Percentiles rank a stretch among this genome's conserved stretches.
Conservation (phyloP, 2,113 vertebrate species). For the Propithecus coquereli region DNA sequence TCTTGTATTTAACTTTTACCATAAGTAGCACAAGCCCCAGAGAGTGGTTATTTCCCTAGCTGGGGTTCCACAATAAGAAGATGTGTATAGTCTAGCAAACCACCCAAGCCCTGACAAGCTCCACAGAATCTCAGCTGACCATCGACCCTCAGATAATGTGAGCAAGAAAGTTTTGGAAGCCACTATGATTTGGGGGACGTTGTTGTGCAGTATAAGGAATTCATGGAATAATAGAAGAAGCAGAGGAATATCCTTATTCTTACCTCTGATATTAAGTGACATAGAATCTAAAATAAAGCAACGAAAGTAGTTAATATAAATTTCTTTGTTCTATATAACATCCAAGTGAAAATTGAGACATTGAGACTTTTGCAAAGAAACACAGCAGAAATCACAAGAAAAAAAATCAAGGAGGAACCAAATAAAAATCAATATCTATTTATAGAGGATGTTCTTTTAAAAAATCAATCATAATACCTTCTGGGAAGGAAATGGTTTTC, state of each 20-base stretch:
- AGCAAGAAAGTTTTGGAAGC: background rate
- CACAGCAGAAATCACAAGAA: background rate
- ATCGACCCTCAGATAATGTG: background rate
- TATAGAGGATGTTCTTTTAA: background rate
- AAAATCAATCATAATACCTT: slow-evolving; percentile 8
- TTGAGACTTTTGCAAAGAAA: background rate
- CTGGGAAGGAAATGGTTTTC: background rate
- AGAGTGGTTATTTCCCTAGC: background rate
- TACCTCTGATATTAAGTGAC: background rate
- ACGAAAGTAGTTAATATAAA: background rate
- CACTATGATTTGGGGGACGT: background rate
- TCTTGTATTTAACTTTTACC: background rate
- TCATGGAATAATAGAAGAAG: background rate
- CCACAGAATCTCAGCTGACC: background rate
- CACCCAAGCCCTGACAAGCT: background rate
- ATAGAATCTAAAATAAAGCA: background rate
- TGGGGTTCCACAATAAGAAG: background rate
- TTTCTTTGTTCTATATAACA: background rate
- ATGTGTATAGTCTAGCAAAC: background rate
- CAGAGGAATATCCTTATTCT: background rate
- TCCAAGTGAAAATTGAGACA: background rate
- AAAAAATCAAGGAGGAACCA: background rate
- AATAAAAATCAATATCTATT: slow-evolving; percentile 29
- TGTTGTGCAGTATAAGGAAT: background rate
- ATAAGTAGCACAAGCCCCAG: background rate